A percentile compares a stretch with the other conserved stretches of the same genome.
Conservation (phyloP, 2,113 vertebrate species). For the Ciconia boyciana region DNA sequence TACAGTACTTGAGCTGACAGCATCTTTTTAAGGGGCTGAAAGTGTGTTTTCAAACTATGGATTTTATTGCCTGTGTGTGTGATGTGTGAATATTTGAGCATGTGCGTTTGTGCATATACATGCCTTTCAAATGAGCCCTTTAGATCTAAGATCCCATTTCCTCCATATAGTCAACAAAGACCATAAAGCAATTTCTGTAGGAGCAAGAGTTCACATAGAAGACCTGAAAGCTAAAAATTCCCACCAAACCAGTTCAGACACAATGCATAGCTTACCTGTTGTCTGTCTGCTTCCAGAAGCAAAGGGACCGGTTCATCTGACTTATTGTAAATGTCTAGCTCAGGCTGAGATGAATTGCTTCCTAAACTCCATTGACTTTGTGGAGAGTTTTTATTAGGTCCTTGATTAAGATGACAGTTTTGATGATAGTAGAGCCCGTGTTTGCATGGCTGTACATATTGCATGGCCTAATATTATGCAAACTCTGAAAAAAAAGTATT, state of each 20-base stretch:
- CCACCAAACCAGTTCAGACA: conserved; percentile 60
- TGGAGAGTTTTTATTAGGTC: not conserved
- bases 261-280: conserved; percentile 30
- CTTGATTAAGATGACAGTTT: not conserved
- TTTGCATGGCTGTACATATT: not conserved
- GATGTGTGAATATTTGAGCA: conserved; percentile 41
- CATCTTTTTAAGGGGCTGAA: not conserved
- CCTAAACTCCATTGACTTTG: not conserved
- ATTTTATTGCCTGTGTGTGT: conserved; percentile 8
- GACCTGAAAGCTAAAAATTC: conserved; percentile 54
- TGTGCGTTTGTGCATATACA: conserved; percentile 12
- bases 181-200: conserved; percentile 54
- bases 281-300: conserved; percentile 40
- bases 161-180: conserved; percentile 51
- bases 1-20: not conserved
- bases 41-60: not conserved
- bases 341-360: not conserved
- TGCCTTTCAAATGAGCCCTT: conserved; percentile 40
- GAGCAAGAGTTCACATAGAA: conserved; percentile 49
- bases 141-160: conserved; percentile 57
- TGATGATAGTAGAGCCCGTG: not conserved
- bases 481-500: not conserved
- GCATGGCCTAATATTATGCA: not conserved
- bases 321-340: not conserved
- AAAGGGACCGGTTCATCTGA: not conserved